Base-by-base conservation (phyloP, 92 coral and sea anemone genomes). In the Siderastrea siderea region DNA sequence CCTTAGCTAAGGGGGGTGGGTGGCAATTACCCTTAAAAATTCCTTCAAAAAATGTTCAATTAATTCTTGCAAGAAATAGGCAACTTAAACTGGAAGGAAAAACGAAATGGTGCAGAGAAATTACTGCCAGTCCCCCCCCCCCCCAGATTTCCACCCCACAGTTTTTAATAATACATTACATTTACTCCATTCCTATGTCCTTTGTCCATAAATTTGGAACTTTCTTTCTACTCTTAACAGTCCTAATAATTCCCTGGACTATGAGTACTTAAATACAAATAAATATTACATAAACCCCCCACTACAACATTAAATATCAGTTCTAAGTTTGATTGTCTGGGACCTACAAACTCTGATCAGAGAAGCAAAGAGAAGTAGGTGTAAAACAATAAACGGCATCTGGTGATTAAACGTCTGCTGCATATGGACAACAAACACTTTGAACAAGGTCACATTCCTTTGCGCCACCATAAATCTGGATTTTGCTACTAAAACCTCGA, bases 241-340 rank as follows among this genome's bases (percentile, higher is more conserved):
- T 43, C 86, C 78, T n/a, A 45, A 47, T 45, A 55, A 57, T 17
- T 69, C 68, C 78, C 52, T 19, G 69, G 48, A 70, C 86, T 70
- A 52, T 55, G 86, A 82, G 77, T 70, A 69, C 12, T 82, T 69
- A 70, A 82, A 82, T 82, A 81, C 54, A 54, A 46, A 81, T 81
- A 81, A 80, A 80, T 82, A 82, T 55, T 13, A 50, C 46, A 8
- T 47, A 48, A 82, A 57, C 86, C 77, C 84, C 54, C 77, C 50
- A 54, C 47, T 46, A 45, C 26, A 71, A 58, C 57, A 11, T 58
- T 82, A 82, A 82, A 81, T 71, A 81, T 52, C 45, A 74, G 62
- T 54, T 26, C 17, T 19, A 26, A 50, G 1, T 2, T 5, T 53
- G 7, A 16, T 74, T 51, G 62, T 26, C 64, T 54, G 57, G 46